Base-by-base conservation (phyloP, 2,888 invertebrate species). In the Galerucella nymphaeae region DNA sequence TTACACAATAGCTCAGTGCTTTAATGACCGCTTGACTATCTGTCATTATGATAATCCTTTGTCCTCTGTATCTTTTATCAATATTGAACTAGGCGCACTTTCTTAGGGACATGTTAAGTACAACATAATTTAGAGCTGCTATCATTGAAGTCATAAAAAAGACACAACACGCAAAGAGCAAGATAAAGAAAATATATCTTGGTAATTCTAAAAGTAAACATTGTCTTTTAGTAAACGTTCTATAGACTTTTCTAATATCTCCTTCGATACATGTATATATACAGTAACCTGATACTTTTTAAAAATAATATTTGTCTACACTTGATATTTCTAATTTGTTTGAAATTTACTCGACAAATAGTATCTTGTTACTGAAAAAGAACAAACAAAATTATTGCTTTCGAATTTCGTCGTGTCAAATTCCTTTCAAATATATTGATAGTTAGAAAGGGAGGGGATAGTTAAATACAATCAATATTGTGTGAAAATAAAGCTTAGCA, bases 281-380 rank as follows among this genome's bases (percentile, higher is more conserved):
- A 30, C 5, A 30, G 50, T 16, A 53, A 53, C n/a, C 9, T 18
- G 6, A 53, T 53, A 53, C n/a, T 48, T 53, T 53, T 53, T 6
- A 53, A 53, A 50, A 50, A 50, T n/a, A 50, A 50, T 50, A 50
- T 50, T 50, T 50, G 50, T 50, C 50, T 5, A 53, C 50, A 53
- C n/a, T 53, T 16, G 50, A 53, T 53, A 53, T 16, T 53, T 2
- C 9, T 53, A 53, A 53, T 53, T 53, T 9, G 16, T 53, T 48
- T 14, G 42, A 11, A 42, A 42, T n/a, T n/a, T 48, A 1, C 14
- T 48, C 1, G 14, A 53, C 48, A 53, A 53, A 53, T 9, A 53
- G 16, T 53, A n/a, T 53, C 50, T 2, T 1, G 9, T 53, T 53
- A n/a, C 50, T 53, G 16, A 16, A 53, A 53, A 53, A 53, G 50